Evolutionary conservation across 2,113 vertebrate species (phyloP), one percentile per base, ranked within the genome.

Genomic region (Pitta sordida): DNA sequence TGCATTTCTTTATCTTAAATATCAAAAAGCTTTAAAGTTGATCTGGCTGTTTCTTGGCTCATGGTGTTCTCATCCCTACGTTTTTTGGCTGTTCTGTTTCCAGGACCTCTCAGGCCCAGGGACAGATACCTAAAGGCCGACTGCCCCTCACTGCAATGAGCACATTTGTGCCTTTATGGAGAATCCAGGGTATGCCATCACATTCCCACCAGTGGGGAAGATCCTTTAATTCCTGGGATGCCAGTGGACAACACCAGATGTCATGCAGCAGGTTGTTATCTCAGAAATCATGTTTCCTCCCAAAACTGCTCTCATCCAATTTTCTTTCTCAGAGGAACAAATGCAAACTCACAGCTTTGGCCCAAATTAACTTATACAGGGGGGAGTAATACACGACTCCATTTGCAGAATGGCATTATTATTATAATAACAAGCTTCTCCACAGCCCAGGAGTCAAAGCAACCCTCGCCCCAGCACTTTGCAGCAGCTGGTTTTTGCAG

Each of bases 401-500:
- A 76, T 69, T 46, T 84, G 58, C 44, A 93, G n/a, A 93, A 85
- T 2, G 34, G 37, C n/a, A 13, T 75, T 78, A 75, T 58, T 59
- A 67, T n/a, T 56, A 56, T 21, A 21, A 51, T 8, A 86, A 86
- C 52, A 34, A 86, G 55, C 51, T 87, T 37, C 75, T 92, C 80
- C 83, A 43, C 91, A 83, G 69, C 55, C 78, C 0, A 23, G 39
- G 65, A 88, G 55, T 37, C 74, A 71, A 27, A 4, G 11, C 41
- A 88, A 85, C 43, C 32, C 86, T 70, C 17, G 2, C 13, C 46
- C 91, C 76, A 79, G 86, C 78, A 80, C 56, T 95, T 60, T 69
- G 46, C 69, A 95, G 68, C 94, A 96, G 83, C 90, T 86, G 88
- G 59, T 67, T 94, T n/a, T 67, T 83, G 68, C 52, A 93, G 51